Conservation (phyloP, 2,888 invertebrate genomes). For the Aricia artaxerxes region DNA sequence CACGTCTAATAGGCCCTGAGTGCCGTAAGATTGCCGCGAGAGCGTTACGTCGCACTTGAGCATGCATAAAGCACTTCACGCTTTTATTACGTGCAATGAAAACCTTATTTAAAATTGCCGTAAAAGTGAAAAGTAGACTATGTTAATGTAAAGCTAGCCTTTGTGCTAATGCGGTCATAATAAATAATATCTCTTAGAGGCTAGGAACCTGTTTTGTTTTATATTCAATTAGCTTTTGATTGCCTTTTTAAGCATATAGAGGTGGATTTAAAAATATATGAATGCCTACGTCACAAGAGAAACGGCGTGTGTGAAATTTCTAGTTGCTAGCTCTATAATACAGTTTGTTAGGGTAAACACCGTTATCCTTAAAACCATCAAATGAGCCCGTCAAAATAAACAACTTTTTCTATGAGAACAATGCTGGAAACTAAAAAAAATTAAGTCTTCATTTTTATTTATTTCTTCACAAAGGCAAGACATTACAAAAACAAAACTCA, state of each 20-base stretch:
- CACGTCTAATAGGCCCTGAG: slow-evolving; percentile 45
- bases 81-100: slow-evolving; percentile 15
- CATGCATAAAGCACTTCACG: slow-evolving; percentile 30
- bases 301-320: too few species aligned
- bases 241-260: neutral
- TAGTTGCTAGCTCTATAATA: too few species aligned
- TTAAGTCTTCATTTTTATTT: too few species aligned
- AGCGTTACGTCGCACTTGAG: slow-evolving; percentile 47
- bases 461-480: too few species aligned
- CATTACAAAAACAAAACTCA: too few species aligned
- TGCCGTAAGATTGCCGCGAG: slow-evolving; percentile 48
- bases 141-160: slow-evolving; percentile 4
- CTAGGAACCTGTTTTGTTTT: neutral
- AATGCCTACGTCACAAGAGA: too few species aligned
- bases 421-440: too few species aligned
- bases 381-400: too few species aligned
- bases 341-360: too few species aligned
- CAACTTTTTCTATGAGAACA: too few species aligned
- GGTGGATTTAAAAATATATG: too few species aligned
- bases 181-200: neutral
- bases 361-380: too few species aligned
- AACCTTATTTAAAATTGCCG: slow-evolving; percentile 1
- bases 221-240: neutral
- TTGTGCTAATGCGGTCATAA: neutral
- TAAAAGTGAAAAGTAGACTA: neutral